These are phyloP conservation scores for Stegodyphus mimosarum DNA, from an alignment of 1,140 invertebrate species.

Conservation along the genomic window DNA sequence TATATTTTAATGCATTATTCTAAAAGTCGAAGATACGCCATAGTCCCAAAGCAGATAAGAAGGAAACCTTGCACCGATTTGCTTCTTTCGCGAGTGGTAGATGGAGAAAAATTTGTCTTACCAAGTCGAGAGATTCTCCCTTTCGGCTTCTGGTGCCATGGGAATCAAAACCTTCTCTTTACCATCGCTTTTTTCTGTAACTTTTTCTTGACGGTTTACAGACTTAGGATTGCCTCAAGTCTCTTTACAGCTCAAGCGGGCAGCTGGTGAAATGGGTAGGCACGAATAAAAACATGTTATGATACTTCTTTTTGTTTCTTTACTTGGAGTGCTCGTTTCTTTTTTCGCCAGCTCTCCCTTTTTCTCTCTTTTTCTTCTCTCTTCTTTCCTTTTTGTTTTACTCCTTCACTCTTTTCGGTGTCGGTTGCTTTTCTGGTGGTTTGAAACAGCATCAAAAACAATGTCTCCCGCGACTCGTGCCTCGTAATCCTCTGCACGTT, in stretches of 20 bases:
- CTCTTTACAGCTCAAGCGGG: conserved; percentile 52
- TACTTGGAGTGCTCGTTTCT: background rate
- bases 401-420: conserved; percentile 27
- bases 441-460: conserved; percentile 56
- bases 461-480: conserved; percentile 56
- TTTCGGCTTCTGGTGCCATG: conserved; percentile 18
- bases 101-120: conserved; percentile 27
- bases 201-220: conserved; percentile 50
- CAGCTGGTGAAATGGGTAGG: conserved; percentile 51
- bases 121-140: conserved; percentile 21
- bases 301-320: conserved; percentile 46
- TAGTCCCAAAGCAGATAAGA: conserved; percentile 51
- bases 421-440: conserved; percentile 58
- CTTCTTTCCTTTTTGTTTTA: background rate
- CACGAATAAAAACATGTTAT: conserved; percentile 59
- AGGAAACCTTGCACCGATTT: conserved; percentile 51
- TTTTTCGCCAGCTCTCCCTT: background rate
- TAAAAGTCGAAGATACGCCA: conserved; percentile 11
- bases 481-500: conserved; percentile 55
- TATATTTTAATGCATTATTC: conserved; percentile 57
- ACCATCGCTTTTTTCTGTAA: conserved; percentile 33
- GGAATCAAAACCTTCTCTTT: conserved; percentile 52
- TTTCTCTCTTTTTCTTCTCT: conserved; percentile 4
- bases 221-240: conserved; percentile 61
- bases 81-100: background rate